Conservation (phyloP, 2,113 vertebrate species). For the Alexandromys fortis region DNA sequence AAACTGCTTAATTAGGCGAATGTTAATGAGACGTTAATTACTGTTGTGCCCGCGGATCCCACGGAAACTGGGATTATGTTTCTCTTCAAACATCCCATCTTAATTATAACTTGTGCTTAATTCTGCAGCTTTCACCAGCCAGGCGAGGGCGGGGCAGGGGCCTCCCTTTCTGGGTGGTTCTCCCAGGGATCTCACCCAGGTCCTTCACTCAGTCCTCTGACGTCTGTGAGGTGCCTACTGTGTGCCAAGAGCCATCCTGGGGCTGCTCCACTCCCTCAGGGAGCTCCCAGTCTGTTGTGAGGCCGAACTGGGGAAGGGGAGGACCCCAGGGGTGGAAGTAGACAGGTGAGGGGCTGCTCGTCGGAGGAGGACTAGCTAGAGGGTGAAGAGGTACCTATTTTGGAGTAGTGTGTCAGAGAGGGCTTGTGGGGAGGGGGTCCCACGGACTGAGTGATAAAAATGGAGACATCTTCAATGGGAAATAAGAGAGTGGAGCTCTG, state of each 20-base stretch:
- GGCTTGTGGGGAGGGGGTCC: neutral
- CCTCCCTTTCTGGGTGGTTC: constrained; percentile 37
- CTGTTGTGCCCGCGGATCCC: constrained; percentile 89
- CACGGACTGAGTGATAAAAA: neutral
- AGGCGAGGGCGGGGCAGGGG: constrained; percentile 27
- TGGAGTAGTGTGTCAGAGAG: neutral
- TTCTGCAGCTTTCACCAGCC: constrained; percentile 80
- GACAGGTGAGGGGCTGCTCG: neutral
- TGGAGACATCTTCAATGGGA: neutral
- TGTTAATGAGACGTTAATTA: constrained; percentile 92
- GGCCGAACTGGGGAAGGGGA: neutral
- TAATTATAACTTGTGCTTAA: constrained; percentile 88
- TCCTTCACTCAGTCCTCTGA: neutral
- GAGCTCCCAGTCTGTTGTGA: neutral
- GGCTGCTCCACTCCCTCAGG: neutral
- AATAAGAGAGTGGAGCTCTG: neutral
- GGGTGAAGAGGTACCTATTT: neutral
- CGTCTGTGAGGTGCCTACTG: neutral
- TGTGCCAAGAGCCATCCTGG: neutral
- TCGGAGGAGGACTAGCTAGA: no score
- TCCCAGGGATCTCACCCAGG: neutral
- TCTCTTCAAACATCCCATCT: constrained; percentile 90
- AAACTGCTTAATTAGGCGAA: constrained; percentile 91
- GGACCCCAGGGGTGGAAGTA: neutral
- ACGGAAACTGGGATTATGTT: constrained; percentile 88